Conservation (phyloP, 2,888 invertebrate genomes). For the Ametastegia equiseti region DNA sequence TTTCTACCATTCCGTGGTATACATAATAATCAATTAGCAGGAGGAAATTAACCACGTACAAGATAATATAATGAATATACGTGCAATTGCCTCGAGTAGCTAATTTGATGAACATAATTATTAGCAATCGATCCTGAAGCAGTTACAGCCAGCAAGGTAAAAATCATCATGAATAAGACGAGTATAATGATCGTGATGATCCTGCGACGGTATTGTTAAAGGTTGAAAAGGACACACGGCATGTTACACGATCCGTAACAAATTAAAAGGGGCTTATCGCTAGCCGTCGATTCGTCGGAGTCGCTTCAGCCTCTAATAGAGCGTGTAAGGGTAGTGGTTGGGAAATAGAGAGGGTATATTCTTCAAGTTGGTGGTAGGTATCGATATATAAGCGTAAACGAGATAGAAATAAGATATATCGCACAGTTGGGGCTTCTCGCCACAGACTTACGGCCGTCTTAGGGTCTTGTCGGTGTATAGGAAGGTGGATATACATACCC, state of each 20-base stretch:
- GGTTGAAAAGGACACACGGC: not conserved
- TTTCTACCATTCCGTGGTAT: too few relatives aligned
- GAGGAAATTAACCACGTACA: too few relatives aligned
- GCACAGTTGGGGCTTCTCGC: constrained; percentile 71
- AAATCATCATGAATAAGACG: not conserved
- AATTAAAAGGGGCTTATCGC: constrained; percentile 40
- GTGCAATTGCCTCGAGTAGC: too few relatives aligned
- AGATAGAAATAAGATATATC: constrained; percentile 70
- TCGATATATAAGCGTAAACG: constrained; percentile 44
- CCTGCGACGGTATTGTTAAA: not conserved
- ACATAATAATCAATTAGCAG: too few relatives aligned
- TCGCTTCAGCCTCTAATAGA: constrained; percentile 42
- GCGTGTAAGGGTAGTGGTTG: constrained; percentile 25
- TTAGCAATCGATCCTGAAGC: not conserved
- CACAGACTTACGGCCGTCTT: constrained; percentile 69
- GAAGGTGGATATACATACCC: too few relatives aligned
- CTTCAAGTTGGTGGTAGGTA: constrained; percentile 1
- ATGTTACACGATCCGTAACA: constrained; percentile 20
- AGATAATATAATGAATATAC: too few relatives aligned
- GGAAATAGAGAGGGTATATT: not conserved
- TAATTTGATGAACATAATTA: too few relatives aligned
- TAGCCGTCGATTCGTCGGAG: constrained; percentile 26
- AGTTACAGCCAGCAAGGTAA: not conserved
- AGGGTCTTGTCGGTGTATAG: constrained; percentile 56
- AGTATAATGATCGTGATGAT: not conserved